Percentiles rank a stretch among this genome's conserved stretches.
Evolutionary conservation across 2,888 invertebrate genomes (phyloP).

Genomic region (Pristionchus exspectatus): DNA sequence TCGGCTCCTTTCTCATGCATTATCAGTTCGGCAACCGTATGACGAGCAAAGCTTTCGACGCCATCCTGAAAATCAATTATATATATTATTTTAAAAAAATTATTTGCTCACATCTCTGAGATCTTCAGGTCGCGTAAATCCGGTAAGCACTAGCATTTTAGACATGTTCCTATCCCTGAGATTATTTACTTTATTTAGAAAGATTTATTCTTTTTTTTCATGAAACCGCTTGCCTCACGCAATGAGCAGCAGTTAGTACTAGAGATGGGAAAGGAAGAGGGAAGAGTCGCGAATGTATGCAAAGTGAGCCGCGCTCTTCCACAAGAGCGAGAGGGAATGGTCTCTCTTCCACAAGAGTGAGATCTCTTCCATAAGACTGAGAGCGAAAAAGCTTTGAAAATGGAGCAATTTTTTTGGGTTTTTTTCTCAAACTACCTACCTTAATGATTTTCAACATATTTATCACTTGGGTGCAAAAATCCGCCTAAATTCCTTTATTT

Average conservation of each 20-base stretch:
- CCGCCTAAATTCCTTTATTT: no score
- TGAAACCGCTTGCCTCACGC: background rate
- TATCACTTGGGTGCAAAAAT: no score
- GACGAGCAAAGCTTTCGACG: background rate
- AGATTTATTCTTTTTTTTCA: background rate
- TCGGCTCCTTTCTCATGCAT: background rate
- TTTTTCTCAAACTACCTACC: no score
- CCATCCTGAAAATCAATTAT: background rate
- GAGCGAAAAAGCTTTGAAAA: no score
- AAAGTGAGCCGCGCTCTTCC: no score
- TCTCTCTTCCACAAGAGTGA: no score
- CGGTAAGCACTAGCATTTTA: background rate
- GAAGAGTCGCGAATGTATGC: no score
- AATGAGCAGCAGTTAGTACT: background rate
- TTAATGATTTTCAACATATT: no score
- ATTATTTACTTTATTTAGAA: background rate
- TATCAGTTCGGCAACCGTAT: background rate
- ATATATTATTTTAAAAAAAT: background rate
- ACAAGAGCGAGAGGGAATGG: no score
- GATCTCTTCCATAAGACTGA: no score
- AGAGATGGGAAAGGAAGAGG: no score
- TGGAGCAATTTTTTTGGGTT: no score
- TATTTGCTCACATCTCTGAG: background rate
- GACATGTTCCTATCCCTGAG: background rate
- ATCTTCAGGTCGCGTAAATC: background rate